A percentile compares a stretch with the other conserved stretches of the same genome.
Evolutionary conservation across 2,888 invertebrate genomes (phyloP).

Genomic region (Trichogramma dendrolimi): DNA sequence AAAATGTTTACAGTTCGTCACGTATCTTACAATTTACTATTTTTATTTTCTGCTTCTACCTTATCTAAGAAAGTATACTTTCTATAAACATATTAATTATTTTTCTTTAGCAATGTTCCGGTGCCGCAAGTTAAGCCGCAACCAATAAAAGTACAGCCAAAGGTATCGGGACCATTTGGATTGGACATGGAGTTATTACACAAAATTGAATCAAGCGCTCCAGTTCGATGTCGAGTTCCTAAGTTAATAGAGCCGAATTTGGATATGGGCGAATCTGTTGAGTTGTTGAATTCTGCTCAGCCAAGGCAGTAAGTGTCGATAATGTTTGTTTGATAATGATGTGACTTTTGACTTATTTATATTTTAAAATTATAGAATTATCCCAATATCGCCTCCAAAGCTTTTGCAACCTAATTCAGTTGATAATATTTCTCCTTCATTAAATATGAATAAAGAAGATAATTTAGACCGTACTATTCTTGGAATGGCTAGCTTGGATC

Average conservation of each 20-base stretch:
- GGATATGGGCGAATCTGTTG: constrained; percentile 40
- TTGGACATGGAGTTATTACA: constrained; percentile 71
- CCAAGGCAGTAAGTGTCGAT: constrained; percentile 38
- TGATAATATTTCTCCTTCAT: constrained; percentile 41
- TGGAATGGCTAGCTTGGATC: constrained; percentile 64
- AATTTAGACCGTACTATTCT: constrained; percentile 56
- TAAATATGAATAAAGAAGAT: constrained; percentile 53
- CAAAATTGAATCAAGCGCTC: constrained; percentile 59
- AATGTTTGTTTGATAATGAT: not conserved
- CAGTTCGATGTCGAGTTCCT: constrained; percentile 47
- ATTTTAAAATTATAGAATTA: constrained; percentile 21
- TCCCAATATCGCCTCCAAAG: constrained; percentile 56
- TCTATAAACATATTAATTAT: not conserved
- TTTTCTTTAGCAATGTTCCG: constrained; percentile 36
- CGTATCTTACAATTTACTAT: too few species aligned
- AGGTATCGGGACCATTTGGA: constrained; percentile 69
- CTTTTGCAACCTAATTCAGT: constrained; percentile 47
- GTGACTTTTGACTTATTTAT: not conserved
- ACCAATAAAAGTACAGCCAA: constrained; percentile 27
- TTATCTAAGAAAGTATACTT: too few species aligned
- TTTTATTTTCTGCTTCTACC: too few species aligned
- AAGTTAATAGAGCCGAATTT: constrained; percentile 49
- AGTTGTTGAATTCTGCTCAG: constrained; percentile 34
- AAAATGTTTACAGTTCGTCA: too few species aligned
- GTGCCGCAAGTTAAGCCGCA: constrained; percentile 23